Evolutionary conservation across 2,113 vertebrate genomes (phyloP), one percentile per base, ranked within the genome.

Genomic region (Pedionomus torquatus): DNA sequence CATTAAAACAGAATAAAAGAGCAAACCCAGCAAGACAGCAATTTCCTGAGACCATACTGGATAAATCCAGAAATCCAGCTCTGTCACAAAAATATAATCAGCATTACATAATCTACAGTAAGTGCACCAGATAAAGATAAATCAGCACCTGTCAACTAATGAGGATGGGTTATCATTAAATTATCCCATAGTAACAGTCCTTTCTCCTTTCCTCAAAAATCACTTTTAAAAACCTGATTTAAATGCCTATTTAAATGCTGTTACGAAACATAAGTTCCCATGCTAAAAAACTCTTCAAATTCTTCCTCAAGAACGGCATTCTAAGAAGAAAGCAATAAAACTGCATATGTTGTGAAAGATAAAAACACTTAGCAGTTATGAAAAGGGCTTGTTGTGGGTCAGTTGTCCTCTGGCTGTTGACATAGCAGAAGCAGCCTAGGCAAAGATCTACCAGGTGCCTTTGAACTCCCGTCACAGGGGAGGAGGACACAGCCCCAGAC

Each of bases 61-160:
- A 81, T 83, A 96, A 91, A 94, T 46, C 39, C 74, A 93, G 68
- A 96, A 88, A 96, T 49, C 33, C 28, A 86, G 24, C n/a, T 82
- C 61, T 76, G 39, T 49, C 72, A 61, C 86, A 69, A 82, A 92
- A 92, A 89, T 89, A 93, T 13, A 80, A 78, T 68, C 52, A 71
- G 49, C 11, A 3, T 92, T 94, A 89, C 31, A 89, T 88, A 83
- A 93, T 61, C 54, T 77, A 33, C 37, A 77, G 51, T 57, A 76
- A 79, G 63, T 33, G 31, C 41, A 92, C 10, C n/a, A 88, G 70
- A 82, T 83, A 63, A 77, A 63, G 54, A 95, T 60, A 97, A 93
- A 97, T 79, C 91, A 57, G 65, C 70, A 94, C 80, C 91, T 95
- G 90, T 41, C 80, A 95, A 39, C 69, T 84, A 92, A 87, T 57